Conservation (phyloP, 2,888 invertebrate species). For the Catocala fraxini region DNA sequence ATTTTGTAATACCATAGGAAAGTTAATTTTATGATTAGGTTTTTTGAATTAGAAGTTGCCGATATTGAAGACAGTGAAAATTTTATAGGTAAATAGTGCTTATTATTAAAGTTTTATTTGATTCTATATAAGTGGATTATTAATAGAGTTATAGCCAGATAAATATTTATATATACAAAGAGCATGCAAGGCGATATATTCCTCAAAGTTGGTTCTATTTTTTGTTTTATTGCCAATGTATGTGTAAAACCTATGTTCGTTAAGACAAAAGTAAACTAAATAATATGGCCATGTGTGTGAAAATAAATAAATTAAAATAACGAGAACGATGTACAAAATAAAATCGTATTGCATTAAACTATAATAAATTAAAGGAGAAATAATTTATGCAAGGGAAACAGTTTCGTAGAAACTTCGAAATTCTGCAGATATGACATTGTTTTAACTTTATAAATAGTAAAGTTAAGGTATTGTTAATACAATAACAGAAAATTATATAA, state of each 20-base stretch:
- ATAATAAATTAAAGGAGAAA: too few species aligned
- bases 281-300: constrained; percentile 59
- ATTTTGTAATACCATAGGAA: too few species aligned
- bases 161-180: constrained; percentile 48
- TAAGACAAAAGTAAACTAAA: constrained; percentile 45
- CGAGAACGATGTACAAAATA: too few species aligned
- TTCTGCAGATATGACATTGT: too few species aligned
- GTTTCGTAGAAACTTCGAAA: too few species aligned
- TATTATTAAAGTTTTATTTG: not conserved
- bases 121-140: not conserved
- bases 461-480: constrained; percentile 15
- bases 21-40: not conserved
- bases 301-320: constrained; percentile 10
- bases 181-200: constrained; percentile 68
- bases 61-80: not conserved
- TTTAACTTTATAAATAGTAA: not conserved
- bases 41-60: not conserved
- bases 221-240: not conserved
- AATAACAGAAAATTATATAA: constrained; percentile 13
- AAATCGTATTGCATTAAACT: too few species aligned
- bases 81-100: not conserved
- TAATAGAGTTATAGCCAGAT: constrained; percentile 22
- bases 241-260: constrained; percentile 4
- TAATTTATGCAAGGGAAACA: too few species aligned
- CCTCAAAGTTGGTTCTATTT: constrained; percentile 77